A percentile compares a stretch with the other conserved stretches of the same genome.
Evolutionary conservation across 2,888 invertebrate genomes (phyloP).

Genomic region (Ceraclea dissimilis): DNA sequence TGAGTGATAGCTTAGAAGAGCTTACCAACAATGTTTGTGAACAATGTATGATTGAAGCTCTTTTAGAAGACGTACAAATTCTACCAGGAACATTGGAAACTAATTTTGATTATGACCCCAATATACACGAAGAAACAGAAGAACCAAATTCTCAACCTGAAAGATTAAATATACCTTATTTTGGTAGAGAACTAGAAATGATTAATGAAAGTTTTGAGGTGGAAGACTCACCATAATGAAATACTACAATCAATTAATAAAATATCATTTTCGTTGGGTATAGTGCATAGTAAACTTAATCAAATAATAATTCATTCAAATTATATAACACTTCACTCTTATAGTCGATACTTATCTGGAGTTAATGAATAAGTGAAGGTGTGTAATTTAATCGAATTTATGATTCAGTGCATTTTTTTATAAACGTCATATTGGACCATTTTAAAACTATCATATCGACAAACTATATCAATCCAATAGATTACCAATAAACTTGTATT

Average conservation of each 20-base stretch:
- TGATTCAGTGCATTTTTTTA: too few relatives aligned
- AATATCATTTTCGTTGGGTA: too few relatives aligned
- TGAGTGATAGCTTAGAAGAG: neutral
- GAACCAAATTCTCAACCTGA: constrained; percentile 31
- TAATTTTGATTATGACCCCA: constrained; percentile 20
- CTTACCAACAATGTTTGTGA: constrained; percentile 4
- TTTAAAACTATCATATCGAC: too few relatives aligned
- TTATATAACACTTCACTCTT: too few relatives aligned
- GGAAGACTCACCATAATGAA: constrained; percentile 11
- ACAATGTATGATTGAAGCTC: constrained; percentile 10
- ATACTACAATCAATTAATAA: neutral
- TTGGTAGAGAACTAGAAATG: constrained; percentile 42
- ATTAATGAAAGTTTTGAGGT: constrained; percentile 41
- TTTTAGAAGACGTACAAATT: constrained; percentile 16
- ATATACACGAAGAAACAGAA: constrained; percentile 3
- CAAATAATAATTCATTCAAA: too few relatives aligned
- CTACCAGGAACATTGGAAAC: constrained; percentile 22
- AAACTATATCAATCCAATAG: too few relatives aligned
- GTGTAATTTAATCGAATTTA: too few relatives aligned
- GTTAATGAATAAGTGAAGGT: too few relatives aligned
- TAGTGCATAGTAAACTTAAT: too few relatives aligned
- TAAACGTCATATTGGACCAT: too few relatives aligned
- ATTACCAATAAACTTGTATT: too few relatives aligned
- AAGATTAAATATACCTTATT: constrained; percentile 40
- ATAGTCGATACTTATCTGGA: too few relatives aligned